Conservation (phyloP, 2,888 invertebrate genomes). For the Caprella mutica region DNA sequence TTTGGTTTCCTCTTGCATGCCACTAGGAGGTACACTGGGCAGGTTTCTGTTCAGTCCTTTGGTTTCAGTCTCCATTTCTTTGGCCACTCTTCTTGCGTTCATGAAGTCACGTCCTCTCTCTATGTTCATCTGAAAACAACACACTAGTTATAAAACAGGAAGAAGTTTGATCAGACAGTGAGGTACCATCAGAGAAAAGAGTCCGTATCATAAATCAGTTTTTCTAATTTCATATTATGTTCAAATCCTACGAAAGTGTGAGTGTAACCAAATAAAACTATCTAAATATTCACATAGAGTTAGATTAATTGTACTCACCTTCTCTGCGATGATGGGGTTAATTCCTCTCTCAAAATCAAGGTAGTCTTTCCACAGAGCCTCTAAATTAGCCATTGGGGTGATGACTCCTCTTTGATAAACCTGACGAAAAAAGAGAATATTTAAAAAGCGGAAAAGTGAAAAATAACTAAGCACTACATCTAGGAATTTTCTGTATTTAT, state of each 20-base stretch:
- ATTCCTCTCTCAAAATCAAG: slow-evolving; percentile 90
- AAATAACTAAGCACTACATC: no score
- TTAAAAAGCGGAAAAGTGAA: no score
- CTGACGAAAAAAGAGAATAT: slow-evolving; percentile 42
- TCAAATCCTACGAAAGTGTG: no score
- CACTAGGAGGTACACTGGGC: slow-evolving; percentile 91
- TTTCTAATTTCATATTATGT: no score
- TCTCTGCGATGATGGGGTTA: slow-evolving; percentile 80
- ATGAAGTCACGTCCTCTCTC: slow-evolving; percentile 94
- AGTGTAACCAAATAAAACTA: no score
- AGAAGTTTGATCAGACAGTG: no score
- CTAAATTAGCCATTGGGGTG: slow-evolving; percentile 94
- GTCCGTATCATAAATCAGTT: no score
- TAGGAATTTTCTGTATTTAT: no score
- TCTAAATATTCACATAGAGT: no score
- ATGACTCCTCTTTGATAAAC: slow-evolving; percentile 91
- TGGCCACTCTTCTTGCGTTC: slow-evolving; percentile 91
- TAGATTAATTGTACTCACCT: slow-evolving; percentile 40
- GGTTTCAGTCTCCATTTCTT: slow-evolving; percentile 88
- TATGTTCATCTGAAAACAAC: slow-evolving; percentile 59
- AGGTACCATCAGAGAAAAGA: no score
- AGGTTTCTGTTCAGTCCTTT: slow-evolving; percentile 88
- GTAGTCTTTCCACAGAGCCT: slow-evolving; percentile 94
- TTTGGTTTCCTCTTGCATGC: slow-evolving; percentile 77
- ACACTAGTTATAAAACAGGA: no score